Conservation (phyloP, 2,113 vertebrate genomes). For the Rhinoderma darwinii region DNA sequence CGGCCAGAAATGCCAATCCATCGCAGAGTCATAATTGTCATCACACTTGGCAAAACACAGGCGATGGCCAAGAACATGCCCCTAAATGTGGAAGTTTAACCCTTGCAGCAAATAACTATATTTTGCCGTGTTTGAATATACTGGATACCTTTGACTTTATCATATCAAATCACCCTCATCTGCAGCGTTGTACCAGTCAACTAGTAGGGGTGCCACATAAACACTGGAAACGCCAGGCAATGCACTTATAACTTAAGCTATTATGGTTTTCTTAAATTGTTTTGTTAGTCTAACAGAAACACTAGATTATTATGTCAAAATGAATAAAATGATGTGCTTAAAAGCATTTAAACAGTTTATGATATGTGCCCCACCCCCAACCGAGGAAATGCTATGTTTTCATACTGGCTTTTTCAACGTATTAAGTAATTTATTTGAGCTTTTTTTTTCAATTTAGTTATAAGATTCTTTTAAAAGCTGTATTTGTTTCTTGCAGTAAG, state of each 20-base stretch:
- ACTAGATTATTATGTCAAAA: neutral
- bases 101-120: neutral
- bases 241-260: neutral
- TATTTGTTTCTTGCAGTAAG: neutral
- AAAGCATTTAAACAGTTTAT: too few relatives aligned
- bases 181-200: neutral
- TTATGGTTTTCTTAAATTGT: neutral
- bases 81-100: neutral
- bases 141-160: neutral
- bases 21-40: conserved; percentile 23
- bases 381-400: too few relatives aligned
- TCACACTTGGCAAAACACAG: conserved; percentile 5
- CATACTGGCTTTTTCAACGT: too few relatives aligned
- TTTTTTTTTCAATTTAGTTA: neutral
- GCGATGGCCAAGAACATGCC: neutral
- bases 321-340: too few relatives aligned
- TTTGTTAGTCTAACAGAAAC: neutral
- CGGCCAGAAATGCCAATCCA: conserved; percentile 22
- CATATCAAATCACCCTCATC: neutral
- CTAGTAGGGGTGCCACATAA: neutral
- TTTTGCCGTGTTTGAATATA: neutral
- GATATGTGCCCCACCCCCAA: too few relatives aligned
- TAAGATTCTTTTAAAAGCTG: neutral
- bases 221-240: neutral
- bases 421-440: neutral